Evolutionary conservation across 2,113 vertebrate species (phyloP).

Genomic region (Rutilus rutilus): DNA sequence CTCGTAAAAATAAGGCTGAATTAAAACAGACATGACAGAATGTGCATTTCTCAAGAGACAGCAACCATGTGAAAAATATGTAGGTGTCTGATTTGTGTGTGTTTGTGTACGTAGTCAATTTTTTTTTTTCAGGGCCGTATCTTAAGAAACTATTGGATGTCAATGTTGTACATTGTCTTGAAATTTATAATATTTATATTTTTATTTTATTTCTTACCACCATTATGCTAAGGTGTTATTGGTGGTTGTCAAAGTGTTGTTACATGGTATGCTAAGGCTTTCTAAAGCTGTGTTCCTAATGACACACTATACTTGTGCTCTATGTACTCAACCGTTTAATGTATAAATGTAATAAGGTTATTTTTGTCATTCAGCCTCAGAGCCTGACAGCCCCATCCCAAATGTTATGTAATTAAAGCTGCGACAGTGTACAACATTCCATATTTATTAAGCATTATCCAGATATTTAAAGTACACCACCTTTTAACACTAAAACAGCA

Average conservation of each 20-base stretch:
- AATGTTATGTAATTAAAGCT: no score
- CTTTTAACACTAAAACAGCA: no score
- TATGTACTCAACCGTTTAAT: no score
- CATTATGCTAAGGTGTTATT: background rate
- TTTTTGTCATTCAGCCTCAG: no score
- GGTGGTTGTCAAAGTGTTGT: background rate
- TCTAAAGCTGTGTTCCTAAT: background rate
- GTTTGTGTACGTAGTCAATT: background rate
- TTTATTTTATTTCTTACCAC: background rate
- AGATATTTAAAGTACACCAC: no score
- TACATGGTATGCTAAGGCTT: background rate
- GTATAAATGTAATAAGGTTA: no score
- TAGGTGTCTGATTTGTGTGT: background rate
- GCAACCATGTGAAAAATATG: background rate
- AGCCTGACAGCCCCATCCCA: no score
- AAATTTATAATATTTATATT: background rate
- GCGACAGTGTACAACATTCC: no score
- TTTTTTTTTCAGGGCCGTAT: background rate
- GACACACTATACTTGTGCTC: no score
- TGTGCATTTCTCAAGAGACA: background rate
- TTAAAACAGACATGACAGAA: conserved; percentile 11
- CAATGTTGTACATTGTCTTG: background rate
- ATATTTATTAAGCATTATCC: no score
- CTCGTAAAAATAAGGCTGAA: conserved; percentile 18
- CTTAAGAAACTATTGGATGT: background rate